Evolutionary conservation across 1,140 invertebrate species (phyloP).

Genomic region (Araneus ventricosus): DNA sequence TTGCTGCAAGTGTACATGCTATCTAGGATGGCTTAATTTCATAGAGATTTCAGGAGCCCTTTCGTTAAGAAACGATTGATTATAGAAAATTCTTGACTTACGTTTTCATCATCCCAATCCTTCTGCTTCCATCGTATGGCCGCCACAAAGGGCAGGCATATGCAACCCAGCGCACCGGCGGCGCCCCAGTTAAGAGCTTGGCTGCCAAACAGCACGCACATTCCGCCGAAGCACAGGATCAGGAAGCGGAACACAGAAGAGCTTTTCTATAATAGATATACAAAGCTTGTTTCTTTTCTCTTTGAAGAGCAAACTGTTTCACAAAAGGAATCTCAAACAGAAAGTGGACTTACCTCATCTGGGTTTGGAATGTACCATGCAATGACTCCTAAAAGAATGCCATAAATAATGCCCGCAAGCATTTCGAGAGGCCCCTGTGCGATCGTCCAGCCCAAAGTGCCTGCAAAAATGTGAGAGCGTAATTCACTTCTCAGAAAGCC

Average conservation of each 20-base stretch:
- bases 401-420: constrained; percentile 78
- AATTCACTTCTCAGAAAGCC: no score
- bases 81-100: background rate
- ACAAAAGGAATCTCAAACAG: background rate
- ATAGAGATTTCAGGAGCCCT: no score
- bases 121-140: constrained; percentile 79
- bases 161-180: constrained; percentile 91
- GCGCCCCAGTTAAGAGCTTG: constrained; percentile 88
- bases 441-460: constrained; percentile 79
- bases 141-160: constrained; percentile 91
- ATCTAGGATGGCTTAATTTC: no score
- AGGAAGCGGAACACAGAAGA: constrained; percentile 49
- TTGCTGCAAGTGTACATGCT: no score
- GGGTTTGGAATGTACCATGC: constrained; percentile 76
- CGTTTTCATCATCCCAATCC: constrained; percentile 59
- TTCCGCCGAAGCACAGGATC: constrained; percentile 87
- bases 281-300: background rate
- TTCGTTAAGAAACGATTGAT: no score
- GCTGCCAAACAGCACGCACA: constrained; percentile 92
- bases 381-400: constrained; percentile 77
- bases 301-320: background rate
- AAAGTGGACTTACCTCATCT: constrained; percentile 43
- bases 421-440: constrained; percentile 80
- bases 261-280: constrained; percentile 51
- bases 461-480: constrained; percentile 65